phyloP scores from a whole-genome alignment of 2,888 invertebrate species.

The Stenichneumon culpator region DNA sequence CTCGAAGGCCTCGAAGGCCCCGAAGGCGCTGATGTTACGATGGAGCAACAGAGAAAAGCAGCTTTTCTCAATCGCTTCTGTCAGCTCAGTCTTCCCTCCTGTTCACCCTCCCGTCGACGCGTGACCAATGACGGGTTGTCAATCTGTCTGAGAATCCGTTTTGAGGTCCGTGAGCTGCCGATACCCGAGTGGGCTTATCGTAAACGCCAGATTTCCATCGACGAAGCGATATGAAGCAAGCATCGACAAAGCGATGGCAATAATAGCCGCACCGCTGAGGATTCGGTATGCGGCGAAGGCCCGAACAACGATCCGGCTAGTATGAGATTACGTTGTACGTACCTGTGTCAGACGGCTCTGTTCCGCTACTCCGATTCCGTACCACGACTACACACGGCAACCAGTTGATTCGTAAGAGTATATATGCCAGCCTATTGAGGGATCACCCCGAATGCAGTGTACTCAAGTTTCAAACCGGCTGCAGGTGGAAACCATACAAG shows the following conservation, averaged over 20 bases:
- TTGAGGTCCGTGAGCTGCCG: neutral
- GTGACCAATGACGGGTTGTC: neutral
- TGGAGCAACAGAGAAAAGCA: neutral
- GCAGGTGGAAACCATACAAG: constrained; percentile 26
- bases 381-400: constrained; percentile 25
- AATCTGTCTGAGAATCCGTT: neutral
- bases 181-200: constrained; percentile 2
- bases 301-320: constrained; percentile 11
- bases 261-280: too few relatives aligned
- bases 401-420: constrained; percentile 57
- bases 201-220: neutral
- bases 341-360: neutral
- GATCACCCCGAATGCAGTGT: neutral
- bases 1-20: neutral
- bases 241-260: neutral
- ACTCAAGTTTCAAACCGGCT: constrained; percentile 8
- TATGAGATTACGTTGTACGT: constrained; percentile 6
- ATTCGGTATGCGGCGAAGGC: neutral
- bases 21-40: neutral
- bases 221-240: neutral
- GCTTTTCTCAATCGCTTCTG: neutral
- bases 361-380: neutral
- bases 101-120: neutral
- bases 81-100: neutral
- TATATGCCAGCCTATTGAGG: constrained; percentile 28